Base-by-base conservation (phyloP, 2,888 invertebrate genomes). In the Tanaodytes sp. region DNA sequence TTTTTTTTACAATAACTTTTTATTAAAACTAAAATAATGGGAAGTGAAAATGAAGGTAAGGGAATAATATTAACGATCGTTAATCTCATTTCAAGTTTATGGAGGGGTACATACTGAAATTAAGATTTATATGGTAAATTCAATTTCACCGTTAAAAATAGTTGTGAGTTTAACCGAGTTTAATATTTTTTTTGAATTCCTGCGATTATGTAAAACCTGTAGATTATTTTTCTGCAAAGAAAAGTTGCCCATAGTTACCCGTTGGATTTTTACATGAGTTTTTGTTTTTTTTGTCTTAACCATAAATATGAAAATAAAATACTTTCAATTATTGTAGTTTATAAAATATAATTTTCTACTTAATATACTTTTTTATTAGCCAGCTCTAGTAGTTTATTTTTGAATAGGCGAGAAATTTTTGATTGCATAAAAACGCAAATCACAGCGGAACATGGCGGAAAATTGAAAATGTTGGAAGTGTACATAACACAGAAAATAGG, bases 111-210 rank as follows among this genome's bases (percentile, higher is more conserved):
- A n/a, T n/a, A n/a, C n/a, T n/a, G n/a, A n/a, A n/a, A n/a, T n/a
- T n/a, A n/a, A n/a, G n/a, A n/a, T n/a, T n/a, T n/a, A n/a, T n/a
- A n/a, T n/a, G n/a, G n/a, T n/a, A n/a, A n/a, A n/a, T n/a, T n/a
- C n/a, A n/a, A n/a, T n/a, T n/a, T n/a, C n/a, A n/a, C n/a, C n/a
- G n/a, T n/a, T n/a, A 36, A 49, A 49, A 49, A 36, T 36, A 49
- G 36, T 49, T 9, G 36, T 36, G 19, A 49, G 49, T 20, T 49
- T 20, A n/a, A 49, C 36, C 36, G 49, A 49, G 49, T 14, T 49
- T 30, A 9, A 36, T 4, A 39, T 37, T 51, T n/a, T 15, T 1
- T 1, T 2, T 51, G n/a, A n/a, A n/a, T n/a, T n/a, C n/a, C n/a
- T n/a, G n/a, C n/a, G n/a, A n/a, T n/a, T n/a, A n/a, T n/a, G n/a